Percentiles rank a stretch among this genome's conserved stretches.
Conservation (phyloP, 2,888 invertebrate genomes). For the Amblyteles armatorius region DNA sequence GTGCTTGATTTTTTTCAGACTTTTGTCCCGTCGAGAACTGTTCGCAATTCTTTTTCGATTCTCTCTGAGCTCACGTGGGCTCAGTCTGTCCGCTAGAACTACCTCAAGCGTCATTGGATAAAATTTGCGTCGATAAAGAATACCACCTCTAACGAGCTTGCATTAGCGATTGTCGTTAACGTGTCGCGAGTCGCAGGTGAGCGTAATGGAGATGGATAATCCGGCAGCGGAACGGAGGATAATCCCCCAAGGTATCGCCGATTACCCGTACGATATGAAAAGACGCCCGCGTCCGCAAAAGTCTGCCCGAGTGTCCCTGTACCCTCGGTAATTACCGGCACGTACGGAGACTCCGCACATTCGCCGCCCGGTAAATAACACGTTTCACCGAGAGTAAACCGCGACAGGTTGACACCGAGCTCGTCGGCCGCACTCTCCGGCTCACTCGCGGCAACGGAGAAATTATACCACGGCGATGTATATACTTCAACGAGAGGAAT, state of each 20-base stretch:
- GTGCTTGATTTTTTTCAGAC: too few relatives aligned
- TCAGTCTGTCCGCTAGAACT: too few relatives aligned
- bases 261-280: background rate
- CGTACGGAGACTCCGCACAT: slow-evolving; percentile 27
- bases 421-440: background rate
- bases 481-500: background rate
- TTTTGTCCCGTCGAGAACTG: too few relatives aligned
- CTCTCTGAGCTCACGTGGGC: too few relatives aligned
- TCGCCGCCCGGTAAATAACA: slow-evolving; percentile 30
- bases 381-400: slow-evolving; percentile 18
- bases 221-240: background rate
- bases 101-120: too few relatives aligned
- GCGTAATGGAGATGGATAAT: background rate
- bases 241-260: slow-evolving; percentile 13
- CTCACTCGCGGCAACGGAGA: background rate
- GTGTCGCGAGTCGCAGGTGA: background rate
- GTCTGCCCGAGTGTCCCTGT: slow-evolving; percentile 8
- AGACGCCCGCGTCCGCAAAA: background rate
- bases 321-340: slow-evolving; percentile 29
- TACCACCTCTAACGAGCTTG: too few relatives aligned
- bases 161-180: too few relatives aligned
- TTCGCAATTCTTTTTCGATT: too few relatives aligned
- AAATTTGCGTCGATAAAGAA: too few relatives aligned
- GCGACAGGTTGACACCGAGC: slow-evolving; percentile 40
- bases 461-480: background rate